phyloP scores from a whole-genome alignment of 2,888 invertebrate species.

The Himalopsyche tibetana region DNA sequence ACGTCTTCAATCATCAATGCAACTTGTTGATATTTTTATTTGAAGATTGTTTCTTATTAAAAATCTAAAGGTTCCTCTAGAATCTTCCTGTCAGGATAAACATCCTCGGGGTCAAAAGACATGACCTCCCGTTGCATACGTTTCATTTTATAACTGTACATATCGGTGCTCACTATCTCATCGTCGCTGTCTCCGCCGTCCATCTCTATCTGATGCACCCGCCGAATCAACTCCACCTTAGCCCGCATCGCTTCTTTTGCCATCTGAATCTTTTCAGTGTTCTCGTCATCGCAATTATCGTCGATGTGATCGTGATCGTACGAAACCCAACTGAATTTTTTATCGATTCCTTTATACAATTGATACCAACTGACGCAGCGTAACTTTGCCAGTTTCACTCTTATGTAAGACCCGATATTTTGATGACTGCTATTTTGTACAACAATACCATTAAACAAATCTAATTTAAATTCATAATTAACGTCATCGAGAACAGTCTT shows the following conservation, averaged over 20 bases:
- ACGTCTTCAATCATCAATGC: no score
- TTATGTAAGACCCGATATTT: slow-evolving; percentile 72
- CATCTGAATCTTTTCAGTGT: slow-evolving; percentile 4
- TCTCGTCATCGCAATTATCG: slow-evolving; percentile 32
- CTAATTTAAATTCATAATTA: slow-evolving; percentile 71
- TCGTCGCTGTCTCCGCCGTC: slow-evolving; percentile 20
- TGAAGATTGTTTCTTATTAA: neutral
- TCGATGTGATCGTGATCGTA: slow-evolving; percentile 56
- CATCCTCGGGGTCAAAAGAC: neutral
- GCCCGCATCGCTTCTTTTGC: neutral
- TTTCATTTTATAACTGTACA: neutral
- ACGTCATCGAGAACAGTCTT: slow-evolving; percentile 68
- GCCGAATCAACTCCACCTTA: neutral
- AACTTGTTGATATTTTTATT: no score
- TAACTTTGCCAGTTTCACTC: slow-evolving; percentile 70
- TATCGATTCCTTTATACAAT: slow-evolving; percentile 68
- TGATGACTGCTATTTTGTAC: slow-evolving; percentile 68
- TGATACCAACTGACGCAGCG: slow-evolving; percentile 71
- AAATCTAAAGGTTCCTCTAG: neutral
- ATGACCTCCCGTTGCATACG: neutral
- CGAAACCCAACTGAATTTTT: slow-evolving; percentile 70
- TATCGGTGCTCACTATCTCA: slow-evolving; percentile 37
- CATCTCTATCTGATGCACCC: slow-evolving; percentile 9
- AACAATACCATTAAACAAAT: slow-evolving; percentile 72
- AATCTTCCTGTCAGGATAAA: neutral